These are phyloP conservation scores for Leucosticte australis DNA, from an alignment of 2,113 vertebrate genomes.

Conservation along the genomic window DNA sequence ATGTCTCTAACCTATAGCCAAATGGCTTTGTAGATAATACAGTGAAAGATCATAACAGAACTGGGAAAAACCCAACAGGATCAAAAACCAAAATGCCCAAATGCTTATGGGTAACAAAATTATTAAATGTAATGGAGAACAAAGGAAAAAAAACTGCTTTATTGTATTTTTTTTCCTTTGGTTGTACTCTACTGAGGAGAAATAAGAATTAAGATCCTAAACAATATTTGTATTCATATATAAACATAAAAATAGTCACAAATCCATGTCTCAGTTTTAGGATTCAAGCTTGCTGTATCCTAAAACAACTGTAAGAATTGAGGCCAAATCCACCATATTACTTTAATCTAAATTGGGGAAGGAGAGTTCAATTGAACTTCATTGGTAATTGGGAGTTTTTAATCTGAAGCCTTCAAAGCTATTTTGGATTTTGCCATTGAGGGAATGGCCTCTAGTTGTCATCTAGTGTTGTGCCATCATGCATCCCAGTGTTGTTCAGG, in stretches of 20 bases:
- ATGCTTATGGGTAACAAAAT: neutral
- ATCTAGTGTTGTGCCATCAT: neutral
- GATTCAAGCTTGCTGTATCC: neutral
- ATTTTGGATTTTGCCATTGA: neutral
- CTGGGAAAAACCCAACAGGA: neutral
- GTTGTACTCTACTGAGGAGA: neutral
- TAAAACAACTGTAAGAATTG: neutral
- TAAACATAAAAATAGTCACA: neutral
- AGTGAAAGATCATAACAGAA: neutral
- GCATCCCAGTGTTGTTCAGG: neutral
- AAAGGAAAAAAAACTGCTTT: neutral
- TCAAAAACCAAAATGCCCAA: neutral
- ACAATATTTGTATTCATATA: neutral
- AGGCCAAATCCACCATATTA: neutral
- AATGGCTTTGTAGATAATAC: neutral
- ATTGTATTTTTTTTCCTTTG: neutral
- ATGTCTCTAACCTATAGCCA: neutral
- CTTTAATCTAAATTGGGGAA: neutral
- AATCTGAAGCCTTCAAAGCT: neutral
- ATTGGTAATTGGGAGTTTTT: neutral
- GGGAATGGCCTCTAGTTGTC: neutral
- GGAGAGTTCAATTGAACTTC: neutral
- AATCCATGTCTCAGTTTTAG: neutral
- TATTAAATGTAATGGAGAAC: neutral
- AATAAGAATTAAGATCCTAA: neutral